Conservation (phyloP, 2,797 vertebrate species). For the Helostoma temminkii region DNA sequence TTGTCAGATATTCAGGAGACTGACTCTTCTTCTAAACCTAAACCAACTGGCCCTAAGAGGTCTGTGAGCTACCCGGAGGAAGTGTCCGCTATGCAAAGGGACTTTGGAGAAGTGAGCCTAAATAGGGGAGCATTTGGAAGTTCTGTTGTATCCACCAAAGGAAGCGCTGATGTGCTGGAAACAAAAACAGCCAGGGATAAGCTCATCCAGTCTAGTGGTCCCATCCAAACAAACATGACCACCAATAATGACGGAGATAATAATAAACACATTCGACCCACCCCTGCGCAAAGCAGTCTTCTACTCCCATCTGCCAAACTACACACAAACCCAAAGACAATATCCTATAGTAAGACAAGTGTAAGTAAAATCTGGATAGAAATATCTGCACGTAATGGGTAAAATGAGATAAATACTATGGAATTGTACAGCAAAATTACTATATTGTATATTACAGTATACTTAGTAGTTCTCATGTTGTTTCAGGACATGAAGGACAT, state of each 20-base stretch:
- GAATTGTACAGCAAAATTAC: background rate
- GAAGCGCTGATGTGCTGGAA: conserved; percentile 49
- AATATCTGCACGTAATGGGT: background rate
- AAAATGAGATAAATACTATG: background rate
- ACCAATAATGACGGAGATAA: conserved; percentile 36
- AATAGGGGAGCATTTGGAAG: conserved; percentile 43
- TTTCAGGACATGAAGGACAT: conserved; percentile 50
- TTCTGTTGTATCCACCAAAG: conserved; percentile 43
- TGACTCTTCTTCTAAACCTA: conserved; percentile 37
- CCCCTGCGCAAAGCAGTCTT: conserved; percentile 30
- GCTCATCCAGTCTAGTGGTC: conserved; percentile 35
- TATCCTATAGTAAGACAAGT: conserved; percentile 36
- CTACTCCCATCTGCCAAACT: conserved; percentile 49
- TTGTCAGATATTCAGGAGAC: conserved; percentile 58
- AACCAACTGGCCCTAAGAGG: conserved; percentile 52
- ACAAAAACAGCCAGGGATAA: conserved; percentile 51
- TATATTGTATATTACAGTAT: conserved; percentile 9
- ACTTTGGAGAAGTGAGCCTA: conserved; percentile 40
- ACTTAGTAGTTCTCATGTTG: conserved; percentile 4
- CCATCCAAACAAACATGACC: conserved; percentile 37
- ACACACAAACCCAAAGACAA: conserved; percentile 39
- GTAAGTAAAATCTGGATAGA: conserved; percentile 47
- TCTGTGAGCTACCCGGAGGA: conserved; percentile 68
- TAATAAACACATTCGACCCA: conserved; percentile 34
- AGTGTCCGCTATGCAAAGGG: conserved; percentile 54